Evolutionary conservation across 2,888 invertebrate species (phyloP), one percentile per base, ranked within the genome.

Genomic region (Plutella xylostella): DNA sequence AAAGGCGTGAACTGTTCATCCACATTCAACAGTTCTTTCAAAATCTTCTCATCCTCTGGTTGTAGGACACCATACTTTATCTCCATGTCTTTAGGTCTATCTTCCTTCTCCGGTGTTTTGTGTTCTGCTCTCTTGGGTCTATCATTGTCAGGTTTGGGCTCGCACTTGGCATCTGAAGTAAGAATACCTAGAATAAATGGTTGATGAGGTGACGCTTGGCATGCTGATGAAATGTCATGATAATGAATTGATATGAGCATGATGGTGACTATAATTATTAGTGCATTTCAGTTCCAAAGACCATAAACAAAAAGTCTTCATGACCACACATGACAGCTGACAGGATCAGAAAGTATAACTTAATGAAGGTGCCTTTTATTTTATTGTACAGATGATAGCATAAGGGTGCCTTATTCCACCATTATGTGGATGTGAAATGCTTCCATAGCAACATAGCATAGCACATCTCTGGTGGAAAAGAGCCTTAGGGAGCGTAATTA

Each of bases 1-100:
- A 65, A 41, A 0, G 63, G 61, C 11, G 56, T 52, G 40, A 55
- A 63, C 48, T 74, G 73, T 17, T 82, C 82, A 28, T 82, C 82
- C 0, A 82, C 55, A 2, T 56, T 49, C 20, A 82, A 49, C 43
- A 82, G 45, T 35, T 76, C 76, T 19, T 71, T 68, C 14, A 82
- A 47, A 0, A 57, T 58, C 0, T 61, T 61, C 6, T 78, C 76
- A 21, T 77, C 78, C 9, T 72, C 64, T 2, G 18, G 19, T 0
- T 45, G 25, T 17, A 50, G 42, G 11, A 50, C 40, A 38, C 45
- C 45, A 34, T 48, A 43, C 30, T 47, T 44, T 15, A 45, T 20
- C 11, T 49, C 49, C 20, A 20, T 4, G 14, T 42, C 33, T 14
- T 6, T 15, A 7, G 42, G 31, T 28, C 18, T 18, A 25, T 33